These are phyloP conservation scores for Columba guinea DNA, from an alignment of 2,797 vertebrate species.

Conservation along the genomic window DNA sequence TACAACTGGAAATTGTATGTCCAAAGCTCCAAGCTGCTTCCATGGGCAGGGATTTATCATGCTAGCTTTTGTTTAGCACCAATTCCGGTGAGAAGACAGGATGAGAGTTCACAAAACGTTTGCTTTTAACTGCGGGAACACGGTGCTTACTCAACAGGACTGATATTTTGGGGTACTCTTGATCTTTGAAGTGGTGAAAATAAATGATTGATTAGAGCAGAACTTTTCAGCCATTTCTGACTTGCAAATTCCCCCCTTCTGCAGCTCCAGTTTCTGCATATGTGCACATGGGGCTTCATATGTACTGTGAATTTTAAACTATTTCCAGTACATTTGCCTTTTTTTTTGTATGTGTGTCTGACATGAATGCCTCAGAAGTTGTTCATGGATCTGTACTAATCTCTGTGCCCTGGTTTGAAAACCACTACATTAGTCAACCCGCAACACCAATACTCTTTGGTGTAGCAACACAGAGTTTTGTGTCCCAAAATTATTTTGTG, in stretches of 20 bases:
- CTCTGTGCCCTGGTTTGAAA: neutral
- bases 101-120: neutral
- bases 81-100: neutral
- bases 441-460: neutral
- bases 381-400: neutral
- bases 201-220: neutral
- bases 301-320: neutral
- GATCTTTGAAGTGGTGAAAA: neutral
- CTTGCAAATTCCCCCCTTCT: neutral
- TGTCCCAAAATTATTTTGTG: neutral
- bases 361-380: neutral
- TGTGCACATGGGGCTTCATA: neutral
- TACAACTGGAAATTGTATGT: neutral
- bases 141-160: neutral
- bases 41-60: neutral
- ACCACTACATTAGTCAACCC: neutral
- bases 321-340: neutral
- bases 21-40: neutral
- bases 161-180: neutral
- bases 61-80: neutral
- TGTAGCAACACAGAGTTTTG: neutral
- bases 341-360: neutral
- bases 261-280: neutral
- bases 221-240: neutral
- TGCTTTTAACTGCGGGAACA: neutral